Evolutionary conservation across 1,140 invertebrate genomes (phyloP).

Genomic region (Wasmannia auropunctata): DNA sequence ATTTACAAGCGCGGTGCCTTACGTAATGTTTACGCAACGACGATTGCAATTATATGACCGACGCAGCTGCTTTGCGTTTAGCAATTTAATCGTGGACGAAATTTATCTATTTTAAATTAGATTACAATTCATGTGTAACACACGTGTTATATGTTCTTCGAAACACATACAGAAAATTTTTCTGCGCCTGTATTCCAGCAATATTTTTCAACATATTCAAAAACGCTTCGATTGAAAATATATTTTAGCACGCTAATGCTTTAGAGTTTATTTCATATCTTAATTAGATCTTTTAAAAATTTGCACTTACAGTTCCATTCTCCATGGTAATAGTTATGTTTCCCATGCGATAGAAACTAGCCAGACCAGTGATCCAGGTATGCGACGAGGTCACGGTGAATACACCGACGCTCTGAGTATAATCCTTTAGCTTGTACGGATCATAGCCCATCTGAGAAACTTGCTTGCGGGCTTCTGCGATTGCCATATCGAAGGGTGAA

Average conservation of each 20-base stretch:
- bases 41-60: conserved; percentile 9
- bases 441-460: conserved; percentile 90
- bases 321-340: conserved; percentile 90
- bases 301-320: conserved; percentile 87
- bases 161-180: neutral
- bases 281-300: neutral
- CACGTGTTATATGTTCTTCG: neutral
- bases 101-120: neutral
- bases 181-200: neutral
- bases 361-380: conserved; percentile 92
- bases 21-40: conserved; percentile 42
- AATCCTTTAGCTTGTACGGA: conserved; percentile 90
- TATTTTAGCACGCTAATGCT: neutral
- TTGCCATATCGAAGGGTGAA: conserved; percentile 92
- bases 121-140: neutral
- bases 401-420: conserved; percentile 89
- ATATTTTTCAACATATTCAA: neutral
- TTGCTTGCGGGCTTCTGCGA: conserved; percentile 90
- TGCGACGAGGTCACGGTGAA: conserved; percentile 89
- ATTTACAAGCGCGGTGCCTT: neutral
- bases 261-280: too few relatives aligned
- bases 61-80: neutral
- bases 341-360: conserved; percentile 92
- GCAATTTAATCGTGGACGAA: neutral
- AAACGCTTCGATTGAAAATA: neutral